Conservation (phyloP, 2,888 invertebrate genomes). For the Machimus rusticus region DNA sequence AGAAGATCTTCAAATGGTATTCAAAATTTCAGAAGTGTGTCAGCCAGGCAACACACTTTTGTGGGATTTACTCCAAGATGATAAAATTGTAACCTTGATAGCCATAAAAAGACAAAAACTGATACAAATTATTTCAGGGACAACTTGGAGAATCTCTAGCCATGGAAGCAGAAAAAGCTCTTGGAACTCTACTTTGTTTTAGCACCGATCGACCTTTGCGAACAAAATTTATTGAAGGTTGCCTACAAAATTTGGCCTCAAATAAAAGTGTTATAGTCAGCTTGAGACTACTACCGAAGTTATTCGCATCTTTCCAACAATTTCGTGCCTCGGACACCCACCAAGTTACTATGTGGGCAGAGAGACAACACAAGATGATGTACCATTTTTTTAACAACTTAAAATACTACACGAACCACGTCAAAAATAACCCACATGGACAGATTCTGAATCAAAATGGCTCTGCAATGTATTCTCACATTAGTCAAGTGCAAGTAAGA, state of each 20-base stretch:
- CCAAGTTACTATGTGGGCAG: constrained; percentile 90
- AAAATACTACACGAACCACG: constrained; percentile 72
- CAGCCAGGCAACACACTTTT: constrained; percentile 90
- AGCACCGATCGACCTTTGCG: constrained; percentile 88
- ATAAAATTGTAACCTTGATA: constrained; percentile 75
- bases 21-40: constrained; percentile 73
- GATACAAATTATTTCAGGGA: constrained; percentile 65
- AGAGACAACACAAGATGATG: constrained; percentile 92
- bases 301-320: constrained; percentile 90
- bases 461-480: constrained; percentile 71
- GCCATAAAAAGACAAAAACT: not conserved
- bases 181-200: constrained; percentile 88
- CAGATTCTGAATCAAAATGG: constrained; percentile 56
- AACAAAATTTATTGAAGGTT: constrained; percentile 95
- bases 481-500: constrained; percentile 89
- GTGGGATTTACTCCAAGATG: constrained; percentile 94
- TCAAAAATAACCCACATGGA: constrained; percentile 54
- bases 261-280: constrained; percentile 92
- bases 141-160: constrained; percentile 90
- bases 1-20: constrained; percentile 45
- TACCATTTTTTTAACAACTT: constrained; percentile 89
- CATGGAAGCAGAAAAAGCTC: constrained; percentile 91
- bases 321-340: constrained; percentile 87
- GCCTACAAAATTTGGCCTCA: constrained; percentile 85
- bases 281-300: constrained; percentile 84